A percentile compares a stretch with the other conserved stretches of the same genome.
Conservation (phyloP, 2,797 vertebrate species). For the Melanotaenia boesemani region DNA sequence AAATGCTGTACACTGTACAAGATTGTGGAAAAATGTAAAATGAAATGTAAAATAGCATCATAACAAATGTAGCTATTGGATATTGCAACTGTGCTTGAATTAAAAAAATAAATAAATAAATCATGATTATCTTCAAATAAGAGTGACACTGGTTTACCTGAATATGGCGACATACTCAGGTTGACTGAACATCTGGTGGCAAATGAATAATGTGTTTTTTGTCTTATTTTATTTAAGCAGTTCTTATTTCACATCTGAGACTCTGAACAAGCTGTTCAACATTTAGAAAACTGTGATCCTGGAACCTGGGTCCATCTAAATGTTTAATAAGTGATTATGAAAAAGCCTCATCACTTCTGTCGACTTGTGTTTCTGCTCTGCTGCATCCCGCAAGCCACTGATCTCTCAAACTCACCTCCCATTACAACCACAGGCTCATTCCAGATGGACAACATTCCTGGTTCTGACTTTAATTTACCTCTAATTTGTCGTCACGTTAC, state of each 20-base stretch:
- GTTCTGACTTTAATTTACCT: neutral
- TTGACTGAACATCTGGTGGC: neutral
- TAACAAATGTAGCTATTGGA: no score
- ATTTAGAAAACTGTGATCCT: neutral
- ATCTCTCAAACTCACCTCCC: neutral
- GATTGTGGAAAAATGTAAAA: no score
- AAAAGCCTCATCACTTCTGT: neutral
- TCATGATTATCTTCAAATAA: no score
- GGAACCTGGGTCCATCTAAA: neutral
- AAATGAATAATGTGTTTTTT: neutral
- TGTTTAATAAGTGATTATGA: neutral
- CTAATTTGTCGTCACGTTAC: neutral
- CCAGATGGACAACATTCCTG: neutral
- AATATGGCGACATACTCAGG: neutral
- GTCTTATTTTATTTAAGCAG: neutral
- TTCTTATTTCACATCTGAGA: neutral
- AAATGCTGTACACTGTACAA: no score
- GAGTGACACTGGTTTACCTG: no score
- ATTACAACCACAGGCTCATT: neutral
- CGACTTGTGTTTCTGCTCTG: neutral
- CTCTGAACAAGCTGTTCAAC: neutral
- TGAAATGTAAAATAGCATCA: no score
- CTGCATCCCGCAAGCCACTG: neutral
- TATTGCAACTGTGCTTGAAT: no score
- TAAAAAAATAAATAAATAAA: no score